Conservation (phyloP, 2,113 vertebrate species). For the Ailurus styani region DNA sequence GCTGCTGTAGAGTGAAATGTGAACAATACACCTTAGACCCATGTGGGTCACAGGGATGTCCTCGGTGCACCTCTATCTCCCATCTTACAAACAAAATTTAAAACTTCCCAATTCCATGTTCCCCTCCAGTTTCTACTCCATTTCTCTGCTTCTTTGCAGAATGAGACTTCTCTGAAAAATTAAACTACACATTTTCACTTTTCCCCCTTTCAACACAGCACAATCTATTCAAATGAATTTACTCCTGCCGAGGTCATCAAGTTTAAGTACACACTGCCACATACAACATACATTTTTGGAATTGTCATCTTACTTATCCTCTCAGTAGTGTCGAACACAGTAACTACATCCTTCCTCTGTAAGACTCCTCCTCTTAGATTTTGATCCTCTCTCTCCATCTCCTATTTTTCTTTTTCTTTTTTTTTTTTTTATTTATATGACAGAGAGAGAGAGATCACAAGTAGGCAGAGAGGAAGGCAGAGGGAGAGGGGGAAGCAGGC, state of each 20-base stretch:
- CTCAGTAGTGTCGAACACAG: background rate
- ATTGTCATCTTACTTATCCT: background rate
- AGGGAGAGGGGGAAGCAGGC: too few relatives aligned
- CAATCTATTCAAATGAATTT: background rate
- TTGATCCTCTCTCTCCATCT: background rate
- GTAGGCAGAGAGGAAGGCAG: too few relatives aligned
- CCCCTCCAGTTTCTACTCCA: background rate
- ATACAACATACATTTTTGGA: background rate
- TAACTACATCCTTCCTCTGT: background rate
- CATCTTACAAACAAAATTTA: background rate
- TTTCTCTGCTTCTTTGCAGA: background rate
- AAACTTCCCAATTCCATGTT: background rate
- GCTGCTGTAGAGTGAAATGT: background rate
- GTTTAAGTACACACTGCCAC: background rate
- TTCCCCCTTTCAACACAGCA: background rate
- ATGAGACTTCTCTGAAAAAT: background rate
- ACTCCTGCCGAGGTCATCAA: background rate
- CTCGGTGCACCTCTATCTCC: background rate
- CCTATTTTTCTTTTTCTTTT: background rate
- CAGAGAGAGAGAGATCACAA: too few relatives aligned
- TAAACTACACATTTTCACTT: background rate
- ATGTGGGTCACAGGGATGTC: background rate
- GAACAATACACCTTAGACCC: background rate
- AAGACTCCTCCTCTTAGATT: background rate
- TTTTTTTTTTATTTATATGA: too few relatives aligned